Evolutionary conservation across 2,113 vertebrate species (phyloP).

Genomic region (Erythrocercus mccallii): DNA sequence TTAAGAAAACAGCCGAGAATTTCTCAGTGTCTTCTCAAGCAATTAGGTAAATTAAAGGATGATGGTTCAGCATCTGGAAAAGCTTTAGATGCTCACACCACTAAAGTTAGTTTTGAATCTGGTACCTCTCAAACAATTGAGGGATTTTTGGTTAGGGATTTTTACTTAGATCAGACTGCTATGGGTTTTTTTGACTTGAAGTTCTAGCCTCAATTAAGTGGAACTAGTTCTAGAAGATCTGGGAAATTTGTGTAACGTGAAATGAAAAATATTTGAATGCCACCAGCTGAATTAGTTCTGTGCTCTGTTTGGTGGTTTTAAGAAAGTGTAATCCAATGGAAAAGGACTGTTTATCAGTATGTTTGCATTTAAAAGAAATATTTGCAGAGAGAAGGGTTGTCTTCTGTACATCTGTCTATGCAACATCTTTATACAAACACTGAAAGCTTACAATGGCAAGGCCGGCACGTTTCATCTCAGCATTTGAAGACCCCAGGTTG

Average conservation of each 20-base stretch:
- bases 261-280: background rate
- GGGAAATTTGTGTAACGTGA: background rate
- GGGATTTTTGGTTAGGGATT: background rate
- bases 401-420: background rate
- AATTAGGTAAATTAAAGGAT: background rate
- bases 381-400: background rate
- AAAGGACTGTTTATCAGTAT: background rate
- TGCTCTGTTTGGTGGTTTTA: background rate
- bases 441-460: background rate
- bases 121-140: background rate
- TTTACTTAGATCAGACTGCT: background rate
- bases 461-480: background rate
- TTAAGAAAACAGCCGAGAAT: background rate
- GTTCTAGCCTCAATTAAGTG: background rate
- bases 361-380: background rate
- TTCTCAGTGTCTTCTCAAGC: background rate
- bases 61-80: background rate
- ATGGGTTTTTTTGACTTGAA: rapidly evolving
- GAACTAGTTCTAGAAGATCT: background rate
- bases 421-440: background rate
- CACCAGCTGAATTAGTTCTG: background rate
- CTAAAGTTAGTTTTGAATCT: background rate
- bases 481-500: background rate
- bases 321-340: background rate
- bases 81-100: background rate